A percentile compares a stretch with the other conserved stretches of the same genome.
These are phyloP conservation scores for Neostethus bicornis DNA, from an alignment of 2,797 vertebrate species.

Conservation along the genomic window DNA sequence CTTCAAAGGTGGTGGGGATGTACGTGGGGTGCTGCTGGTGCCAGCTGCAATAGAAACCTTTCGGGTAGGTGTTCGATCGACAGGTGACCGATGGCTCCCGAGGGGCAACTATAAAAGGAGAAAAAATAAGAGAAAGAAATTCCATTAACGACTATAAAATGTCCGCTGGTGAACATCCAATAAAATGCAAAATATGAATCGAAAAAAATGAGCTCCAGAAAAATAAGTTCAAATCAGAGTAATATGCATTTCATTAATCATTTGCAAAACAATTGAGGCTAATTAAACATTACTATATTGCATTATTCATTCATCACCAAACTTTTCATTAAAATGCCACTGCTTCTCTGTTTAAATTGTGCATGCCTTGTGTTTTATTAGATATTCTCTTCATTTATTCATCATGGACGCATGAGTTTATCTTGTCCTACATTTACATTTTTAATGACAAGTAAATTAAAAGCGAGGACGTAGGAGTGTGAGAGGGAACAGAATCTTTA, in stretches of 20 bases:
- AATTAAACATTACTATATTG: slow-evolving; percentile 36
- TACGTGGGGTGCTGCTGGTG: slow-evolving; percentile 87
- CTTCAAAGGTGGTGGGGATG: slow-evolving; percentile 92
- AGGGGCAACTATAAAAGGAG: slow-evolving; percentile 79
- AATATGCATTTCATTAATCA: slow-evolving; percentile 30
- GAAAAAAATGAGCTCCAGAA: background rate
- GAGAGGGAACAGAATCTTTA: slow-evolving; percentile 4
- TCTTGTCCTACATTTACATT: slow-evolving; percentile 3
- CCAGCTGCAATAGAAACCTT: slow-evolving; percentile 99
- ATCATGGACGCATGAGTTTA: slow-evolving; percentile 6
- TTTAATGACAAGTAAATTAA: slow-evolving; percentile 19
- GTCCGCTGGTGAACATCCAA: background rate
- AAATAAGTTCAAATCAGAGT: slow-evolving; percentile 9
- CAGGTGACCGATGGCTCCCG: slow-evolving; percentile 89
- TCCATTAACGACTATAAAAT: background rate
- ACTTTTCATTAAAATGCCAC: slow-evolving; percentile 25
- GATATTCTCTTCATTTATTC: slow-evolving; percentile 36
- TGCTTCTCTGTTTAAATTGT: slow-evolving; percentile 3
- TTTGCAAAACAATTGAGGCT: slow-evolving; percentile 29
- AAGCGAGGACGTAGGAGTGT: background rate
- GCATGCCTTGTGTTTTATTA: slow-evolving; percentile 16
- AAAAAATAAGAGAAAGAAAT: slow-evolving; percentile 2
- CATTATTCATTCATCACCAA: slow-evolving; percentile 46
- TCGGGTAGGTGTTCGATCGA: slow-evolving; percentile 96
- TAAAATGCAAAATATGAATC: background rate